Evolutionary conservation across 2,888 invertebrate species (phyloP).

Genomic region (Sipha maydis): DNA sequence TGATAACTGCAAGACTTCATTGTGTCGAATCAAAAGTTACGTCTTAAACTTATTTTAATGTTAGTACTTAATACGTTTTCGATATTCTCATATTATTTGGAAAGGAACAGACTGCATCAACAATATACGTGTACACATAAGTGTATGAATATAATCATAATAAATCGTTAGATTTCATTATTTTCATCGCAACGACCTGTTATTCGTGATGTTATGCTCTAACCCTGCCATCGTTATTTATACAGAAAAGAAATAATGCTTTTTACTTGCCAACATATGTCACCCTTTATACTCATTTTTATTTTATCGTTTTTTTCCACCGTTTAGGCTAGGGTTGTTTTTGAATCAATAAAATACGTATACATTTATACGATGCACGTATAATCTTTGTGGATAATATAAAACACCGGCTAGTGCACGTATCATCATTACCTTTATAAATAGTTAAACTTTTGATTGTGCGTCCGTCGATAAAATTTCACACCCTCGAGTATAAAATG

Average conservation of each 20-base stretch:
- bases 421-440: not conserved
- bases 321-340: not conserved
- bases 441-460: not conserved
- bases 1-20: too few species aligned
- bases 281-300: not conserved
- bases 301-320: not conserved
- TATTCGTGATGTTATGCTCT: not conserved
- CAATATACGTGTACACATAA: too few species aligned
- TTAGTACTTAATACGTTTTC: too few species aligned
- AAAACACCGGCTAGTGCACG: not conserved
- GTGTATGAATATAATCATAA: too few species aligned
- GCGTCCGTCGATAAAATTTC: not conserved
- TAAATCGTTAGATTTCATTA: not conserved
- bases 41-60: too few species aligned
- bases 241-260: not conserved
- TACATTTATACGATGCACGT: too few species aligned
- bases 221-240: not conserved
- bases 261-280: not conserved
- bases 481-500: not conserved
- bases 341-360: slow-evolving; percentile 12
- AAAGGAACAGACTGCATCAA: too few species aligned
- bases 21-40: too few species aligned
- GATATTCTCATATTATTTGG: too few species aligned
- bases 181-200: not conserved
- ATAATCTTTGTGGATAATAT: not conserved